Evolutionary conservation across 2,888 invertebrate species (phyloP).

Genomic region (Harpagoxenus sublaevis): DNA sequence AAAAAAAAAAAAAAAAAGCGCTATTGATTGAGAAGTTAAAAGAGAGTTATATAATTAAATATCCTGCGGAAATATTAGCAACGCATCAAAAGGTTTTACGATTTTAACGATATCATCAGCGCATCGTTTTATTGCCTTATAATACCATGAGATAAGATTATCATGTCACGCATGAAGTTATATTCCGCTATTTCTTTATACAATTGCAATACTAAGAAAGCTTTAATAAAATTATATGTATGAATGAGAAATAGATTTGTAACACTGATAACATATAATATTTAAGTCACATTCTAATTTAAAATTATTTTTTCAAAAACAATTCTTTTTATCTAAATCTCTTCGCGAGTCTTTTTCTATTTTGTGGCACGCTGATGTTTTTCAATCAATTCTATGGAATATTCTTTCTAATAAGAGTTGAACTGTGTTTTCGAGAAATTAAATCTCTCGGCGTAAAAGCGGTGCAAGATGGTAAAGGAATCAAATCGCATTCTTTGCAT

Average conservation of each 20-base stretch:
- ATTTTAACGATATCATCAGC: background rate
- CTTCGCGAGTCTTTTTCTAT: background rate
- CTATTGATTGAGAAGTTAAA: conserved; percentile 18
- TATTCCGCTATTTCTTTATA: background rate
- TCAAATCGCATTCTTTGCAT: conserved; percentile 80
- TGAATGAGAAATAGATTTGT: background rate
- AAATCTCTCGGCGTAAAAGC: conserved; percentile 53
- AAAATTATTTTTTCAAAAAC: background rate
- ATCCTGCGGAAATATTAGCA: conserved; percentile 4
- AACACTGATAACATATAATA: background rate
- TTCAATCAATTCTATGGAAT: background rate
- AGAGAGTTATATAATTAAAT: background rate
- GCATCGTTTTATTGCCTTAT: conserved; percentile 7
- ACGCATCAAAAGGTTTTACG: conserved; percentile 11
- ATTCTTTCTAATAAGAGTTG: background rate
- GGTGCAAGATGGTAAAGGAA: conserved; percentile 78
- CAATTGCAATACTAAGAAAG: background rate
- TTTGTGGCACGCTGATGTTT: background rate
- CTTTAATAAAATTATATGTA: background rate
- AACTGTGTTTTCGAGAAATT: conserved; percentile 57
- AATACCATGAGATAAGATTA: background rate
- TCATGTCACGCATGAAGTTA: background rate
- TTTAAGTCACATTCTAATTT: background rate
- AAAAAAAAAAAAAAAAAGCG: no score
- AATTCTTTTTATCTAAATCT: background rate